phyloP scores from a whole-genome alignment of 2,113 vertebrate genomes.

The Toxostoma redivivum region DNA sequence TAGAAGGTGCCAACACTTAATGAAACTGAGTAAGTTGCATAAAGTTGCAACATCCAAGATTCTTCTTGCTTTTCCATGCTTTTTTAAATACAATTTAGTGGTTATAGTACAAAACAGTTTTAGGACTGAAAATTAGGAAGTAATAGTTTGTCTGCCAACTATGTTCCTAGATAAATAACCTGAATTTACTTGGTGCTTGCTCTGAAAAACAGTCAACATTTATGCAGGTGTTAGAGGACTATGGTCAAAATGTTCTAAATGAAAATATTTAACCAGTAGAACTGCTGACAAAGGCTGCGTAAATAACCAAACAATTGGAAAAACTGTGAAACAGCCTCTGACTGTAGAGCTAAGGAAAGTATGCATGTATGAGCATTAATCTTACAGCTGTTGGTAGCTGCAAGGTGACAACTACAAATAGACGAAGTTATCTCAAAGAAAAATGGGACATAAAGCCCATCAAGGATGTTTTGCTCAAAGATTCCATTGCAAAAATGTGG shows the following conservation, averaged over 20 bases:
- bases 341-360: not conserved
- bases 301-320: not conserved
- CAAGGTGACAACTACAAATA: not conserved
- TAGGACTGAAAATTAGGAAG: not conserved
- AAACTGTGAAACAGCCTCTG: not conserved
- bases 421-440: not conserved
- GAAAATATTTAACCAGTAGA: not conserved
- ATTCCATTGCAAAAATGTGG: not conserved
- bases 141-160: not conserved
- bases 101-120: not conserved
- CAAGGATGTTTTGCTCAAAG: not conserved
- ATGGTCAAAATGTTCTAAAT: not conserved
- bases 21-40: not conserved
- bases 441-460: not conserved
- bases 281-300: not conserved
- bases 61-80: not conserved
- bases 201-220: not conserved
- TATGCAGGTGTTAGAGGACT: not conserved
- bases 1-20: not conserved
- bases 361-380: not conserved
- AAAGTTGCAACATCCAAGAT: not conserved
- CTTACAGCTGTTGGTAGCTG: not conserved
- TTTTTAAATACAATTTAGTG: not conserved
- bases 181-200: not conserved
- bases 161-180: not conserved